Percentiles rank a stretch among this genome's conserved stretches.
phyloP scores from a whole-genome alignment of 2,113 vertebrate species.

The Aspidoscelis tigris region DNA sequence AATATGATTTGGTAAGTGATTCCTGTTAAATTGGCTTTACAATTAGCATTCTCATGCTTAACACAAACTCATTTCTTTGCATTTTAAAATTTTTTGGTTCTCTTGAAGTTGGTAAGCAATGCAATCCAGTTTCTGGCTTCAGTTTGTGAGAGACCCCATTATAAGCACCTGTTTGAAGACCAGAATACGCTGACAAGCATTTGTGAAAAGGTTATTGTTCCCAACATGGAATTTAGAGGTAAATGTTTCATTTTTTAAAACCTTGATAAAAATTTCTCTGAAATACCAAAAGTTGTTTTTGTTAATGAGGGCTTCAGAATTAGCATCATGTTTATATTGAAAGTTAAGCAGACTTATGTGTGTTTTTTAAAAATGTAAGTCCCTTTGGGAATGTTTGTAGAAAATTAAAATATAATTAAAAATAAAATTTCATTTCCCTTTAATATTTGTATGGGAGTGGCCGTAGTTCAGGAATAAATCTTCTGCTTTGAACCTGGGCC shows the following conservation, averaged over 20 bases:
- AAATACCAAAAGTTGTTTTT: background rate
- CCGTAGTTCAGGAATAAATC: too few species aligned
- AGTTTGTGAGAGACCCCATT: slow-evolving; percentile 96
- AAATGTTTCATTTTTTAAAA: slow-evolving; percentile 48
- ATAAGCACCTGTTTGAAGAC: slow-evolving; percentile 98
- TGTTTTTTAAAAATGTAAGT: too few species aligned
- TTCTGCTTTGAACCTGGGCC: too few species aligned
- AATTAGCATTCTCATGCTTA: background rate
- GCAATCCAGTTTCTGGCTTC: slow-evolving; percentile 98
- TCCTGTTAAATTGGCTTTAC: background rate
- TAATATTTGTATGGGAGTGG: background rate
- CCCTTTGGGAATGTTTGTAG: too few species aligned
- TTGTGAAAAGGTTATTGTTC: slow-evolving; percentile 98
- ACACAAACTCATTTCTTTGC: background rate
- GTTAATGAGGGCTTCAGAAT: background rate
- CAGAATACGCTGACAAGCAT: slow-evolving; percentile 96
- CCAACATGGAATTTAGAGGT: slow-evolving; percentile 99
- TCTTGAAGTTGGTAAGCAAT: slow-evolving; percentile 92
- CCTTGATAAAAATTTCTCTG: background rate
- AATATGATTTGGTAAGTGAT: slow-evolving; percentile 94
- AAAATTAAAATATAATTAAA: too few species aligned
- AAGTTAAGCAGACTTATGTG: background rate
- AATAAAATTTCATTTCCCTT: too few species aligned
- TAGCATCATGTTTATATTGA: background rate
- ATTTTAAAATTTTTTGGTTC: slow-evolving; percentile 4